A percentile compares a stretch with the other conserved stretches of the same genome.
Evolutionary conservation across 2,113 vertebrate genomes (phyloP).

Genomic region (Hippolais icterina): DNA sequence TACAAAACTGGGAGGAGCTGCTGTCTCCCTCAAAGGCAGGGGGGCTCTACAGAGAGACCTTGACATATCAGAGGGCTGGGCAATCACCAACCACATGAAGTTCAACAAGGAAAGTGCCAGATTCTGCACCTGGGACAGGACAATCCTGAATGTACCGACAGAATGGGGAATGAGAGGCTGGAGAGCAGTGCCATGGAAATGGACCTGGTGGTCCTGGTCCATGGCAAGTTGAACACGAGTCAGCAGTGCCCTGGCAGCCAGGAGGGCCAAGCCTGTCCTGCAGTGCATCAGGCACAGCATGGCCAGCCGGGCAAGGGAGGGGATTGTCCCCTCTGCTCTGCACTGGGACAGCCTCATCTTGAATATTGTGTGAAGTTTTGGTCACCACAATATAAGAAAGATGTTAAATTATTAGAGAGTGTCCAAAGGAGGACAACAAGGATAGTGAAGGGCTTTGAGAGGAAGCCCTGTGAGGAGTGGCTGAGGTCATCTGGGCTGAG

Average conservation of each 20-base stretch:
- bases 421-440: background rate
- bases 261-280: background rate
- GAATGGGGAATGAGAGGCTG: background rate
- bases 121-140: background rate
- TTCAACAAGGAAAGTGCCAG: rapidly evolving
- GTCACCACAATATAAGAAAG: background rate
- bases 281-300: background rate
- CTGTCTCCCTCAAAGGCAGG: background rate
- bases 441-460: background rate
- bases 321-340: background rate
- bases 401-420: background rate
- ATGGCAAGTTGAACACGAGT: rapidly evolving
- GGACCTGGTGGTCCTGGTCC: rapidly evolving
- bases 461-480: background rate
- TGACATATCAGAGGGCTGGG: background rate
- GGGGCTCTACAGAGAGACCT: background rate
- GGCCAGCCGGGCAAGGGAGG: rapidly evolving
- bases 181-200: background rate
- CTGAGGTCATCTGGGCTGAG: background rate
- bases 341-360: rapidly evolving
- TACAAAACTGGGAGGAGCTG: background rate
- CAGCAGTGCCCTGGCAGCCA: background rate
- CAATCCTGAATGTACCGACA: background rate
- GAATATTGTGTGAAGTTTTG: rapidly evolving
- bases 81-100: background rate